Evolutionary conservation across 2,797 vertebrate genomes (phyloP).

Genomic region (Aldrovandia affinis): DNA sequence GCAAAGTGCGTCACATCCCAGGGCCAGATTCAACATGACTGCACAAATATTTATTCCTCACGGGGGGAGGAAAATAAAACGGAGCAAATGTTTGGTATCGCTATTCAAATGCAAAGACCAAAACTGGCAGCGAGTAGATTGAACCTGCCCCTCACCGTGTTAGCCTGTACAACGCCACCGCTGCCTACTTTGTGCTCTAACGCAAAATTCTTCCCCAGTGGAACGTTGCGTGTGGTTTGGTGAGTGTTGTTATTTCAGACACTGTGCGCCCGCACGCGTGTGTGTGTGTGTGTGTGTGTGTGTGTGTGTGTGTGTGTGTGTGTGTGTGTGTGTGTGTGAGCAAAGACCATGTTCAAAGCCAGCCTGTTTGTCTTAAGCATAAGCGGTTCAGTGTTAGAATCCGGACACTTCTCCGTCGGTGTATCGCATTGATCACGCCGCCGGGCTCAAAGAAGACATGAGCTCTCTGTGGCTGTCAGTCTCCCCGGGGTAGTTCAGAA

Average conservation of each 20-base stretch:
- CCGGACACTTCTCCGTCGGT: background rate
- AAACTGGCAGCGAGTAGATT: background rate
- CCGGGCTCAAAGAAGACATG: slow-evolving; percentile 9
- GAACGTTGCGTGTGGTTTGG: background rate
- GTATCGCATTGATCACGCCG: background rate
- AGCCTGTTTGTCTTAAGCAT: background rate
- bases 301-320: background rate
- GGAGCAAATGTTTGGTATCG: background rate
- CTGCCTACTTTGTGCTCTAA: no score
- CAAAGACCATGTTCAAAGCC: background rate
- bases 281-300: background rate
- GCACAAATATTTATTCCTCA: no score
- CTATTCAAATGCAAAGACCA: background rate
- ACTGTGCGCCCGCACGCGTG: background rate
- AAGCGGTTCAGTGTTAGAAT: background rate
- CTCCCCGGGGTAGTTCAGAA: slow-evolving; percentile 19
- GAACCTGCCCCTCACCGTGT: background rate
- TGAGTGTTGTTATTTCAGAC: background rate
- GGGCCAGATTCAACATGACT: background rate
- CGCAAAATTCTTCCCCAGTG: no score
- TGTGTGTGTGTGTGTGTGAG: background rate
- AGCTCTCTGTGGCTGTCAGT: slow-evolving; percentile 10
- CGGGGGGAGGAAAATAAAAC: no score
- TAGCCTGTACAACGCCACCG: no score
- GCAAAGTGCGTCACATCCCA: no score